phyloP scores from a whole-genome alignment of 64 coral and sea anemone species.

The Dendronephthya gigantea region DNA sequence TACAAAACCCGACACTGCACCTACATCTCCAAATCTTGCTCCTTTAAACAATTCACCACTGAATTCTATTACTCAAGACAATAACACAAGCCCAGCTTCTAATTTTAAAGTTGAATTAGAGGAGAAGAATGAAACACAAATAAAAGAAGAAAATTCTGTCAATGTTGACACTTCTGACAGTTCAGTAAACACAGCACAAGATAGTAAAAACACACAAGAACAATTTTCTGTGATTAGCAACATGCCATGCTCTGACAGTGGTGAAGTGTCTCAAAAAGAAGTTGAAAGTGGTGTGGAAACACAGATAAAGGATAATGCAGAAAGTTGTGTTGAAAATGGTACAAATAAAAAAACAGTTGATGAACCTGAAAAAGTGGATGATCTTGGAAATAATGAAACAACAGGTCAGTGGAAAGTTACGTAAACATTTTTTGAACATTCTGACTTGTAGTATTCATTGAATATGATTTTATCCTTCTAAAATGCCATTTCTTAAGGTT shows the following conservation, averaged over 20 bases:
- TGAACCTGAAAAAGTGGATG: background rate
- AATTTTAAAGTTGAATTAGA: background rate
- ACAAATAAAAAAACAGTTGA: background rate
- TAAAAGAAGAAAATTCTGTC: background rate
- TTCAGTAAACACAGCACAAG: background rate
- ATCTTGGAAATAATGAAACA: background rate
- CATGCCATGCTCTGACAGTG: background rate
- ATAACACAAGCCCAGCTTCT: background rate
- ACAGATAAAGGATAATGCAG: background rate
- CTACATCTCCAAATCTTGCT: background rate
- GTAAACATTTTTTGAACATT: too few species aligned
- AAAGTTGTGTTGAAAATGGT: background rate
- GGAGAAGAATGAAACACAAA: background rate
- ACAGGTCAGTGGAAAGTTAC: background rate
- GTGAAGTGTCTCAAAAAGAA: background rate
- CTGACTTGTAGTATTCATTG: too few species aligned
- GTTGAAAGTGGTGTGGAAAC: background rate
- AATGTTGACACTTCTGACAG: background rate
- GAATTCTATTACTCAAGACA: background rate
- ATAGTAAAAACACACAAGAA: background rate
- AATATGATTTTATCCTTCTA: too few species aligned
- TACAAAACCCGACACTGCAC: background rate
- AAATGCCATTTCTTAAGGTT: too few species aligned
- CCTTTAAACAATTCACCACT: background rate
- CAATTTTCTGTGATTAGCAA: background rate